A percentile compares a stretch with the other conserved stretches of the same genome.
Conservation (phyloP, 2,888 invertebrate genomes). For the Candidula unifasciata region DNA sequence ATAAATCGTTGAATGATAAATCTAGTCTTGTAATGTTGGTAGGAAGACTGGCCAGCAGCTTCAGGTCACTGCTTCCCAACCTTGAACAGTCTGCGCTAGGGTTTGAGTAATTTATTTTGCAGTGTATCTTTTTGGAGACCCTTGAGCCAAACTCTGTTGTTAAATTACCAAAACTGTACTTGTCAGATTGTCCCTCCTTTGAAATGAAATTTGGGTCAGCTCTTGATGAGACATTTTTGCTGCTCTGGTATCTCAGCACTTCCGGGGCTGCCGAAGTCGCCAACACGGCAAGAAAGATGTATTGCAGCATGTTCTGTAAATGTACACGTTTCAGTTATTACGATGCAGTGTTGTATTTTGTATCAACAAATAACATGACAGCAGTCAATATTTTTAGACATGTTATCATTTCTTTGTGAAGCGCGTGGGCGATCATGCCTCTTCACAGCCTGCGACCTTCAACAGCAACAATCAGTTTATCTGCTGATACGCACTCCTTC, state of each 20-base stretch:
- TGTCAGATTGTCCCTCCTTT: no score
- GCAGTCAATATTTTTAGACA: neutral
- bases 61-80: neutral
- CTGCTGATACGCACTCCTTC: no score
- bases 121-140: no score
- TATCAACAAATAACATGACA: neutral
- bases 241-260: neutral
- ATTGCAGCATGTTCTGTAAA: conserved; percentile 12
- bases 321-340: neutral
- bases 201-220: neutral
- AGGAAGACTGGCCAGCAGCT: neutral
- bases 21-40: conserved; percentile 9
- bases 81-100: neutral
- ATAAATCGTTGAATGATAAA: conserved; percentile 11
- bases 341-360: neutral
- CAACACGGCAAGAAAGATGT: neutral
- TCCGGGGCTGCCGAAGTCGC: neutral
- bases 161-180: no score
- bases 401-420: no score
- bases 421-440: no score
- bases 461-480: no score
- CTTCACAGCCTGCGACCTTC: no score
- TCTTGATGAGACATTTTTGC: neutral
- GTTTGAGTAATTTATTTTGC: neutral
- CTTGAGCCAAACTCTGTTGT: no score